A percentile compares a stretch with the other conserved stretches of the same genome.
phyloP scores from a whole-genome alignment of 2,888 invertebrate genomes.

The Agapostemon virescens region DNA sequence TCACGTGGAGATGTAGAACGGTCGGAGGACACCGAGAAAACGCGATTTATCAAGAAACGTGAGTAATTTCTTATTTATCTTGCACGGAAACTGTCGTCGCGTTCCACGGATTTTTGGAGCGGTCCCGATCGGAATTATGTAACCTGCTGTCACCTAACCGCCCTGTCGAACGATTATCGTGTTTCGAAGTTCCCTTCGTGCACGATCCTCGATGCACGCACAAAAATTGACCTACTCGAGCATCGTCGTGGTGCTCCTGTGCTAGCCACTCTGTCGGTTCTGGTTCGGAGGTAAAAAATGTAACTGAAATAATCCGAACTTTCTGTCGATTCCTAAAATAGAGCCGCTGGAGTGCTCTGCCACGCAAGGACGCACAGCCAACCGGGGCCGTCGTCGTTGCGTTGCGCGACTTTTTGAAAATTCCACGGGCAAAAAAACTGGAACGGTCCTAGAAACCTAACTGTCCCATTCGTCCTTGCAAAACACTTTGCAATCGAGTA shows the following conservation, averaged over 20 bases:
- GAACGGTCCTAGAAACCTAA: fast-evolving
- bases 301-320: constrained; percentile 70
- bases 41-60: constrained; percentile 12
- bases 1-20: constrained; percentile 5
- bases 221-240: constrained; percentile 64
- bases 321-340: constrained; percentile 64
- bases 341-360: constrained; percentile 65
- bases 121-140: not conserved
- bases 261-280: constrained; percentile 59
- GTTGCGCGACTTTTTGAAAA: constrained; percentile 57
- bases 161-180: not conserved
- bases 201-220: constrained; percentile 30
- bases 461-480: not conserved
- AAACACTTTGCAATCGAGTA: not conserved
- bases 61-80: not conserved
- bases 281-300: constrained; percentile 67
- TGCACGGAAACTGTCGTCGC: not conserved
- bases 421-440: constrained; percentile 5
- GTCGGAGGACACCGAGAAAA: not conserved
- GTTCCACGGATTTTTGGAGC: not conserved
- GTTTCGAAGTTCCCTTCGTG: not conserved
- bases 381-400: constrained; percentile 40
- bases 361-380: constrained; percentile 59
- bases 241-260: constrained; percentile 68
- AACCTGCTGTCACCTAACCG: no score